Evolutionary conservation across 2,113 vertebrate genomes (phyloP), one percentile per base, ranked within the genome.

Genomic region (Labeo catla): DNA sequence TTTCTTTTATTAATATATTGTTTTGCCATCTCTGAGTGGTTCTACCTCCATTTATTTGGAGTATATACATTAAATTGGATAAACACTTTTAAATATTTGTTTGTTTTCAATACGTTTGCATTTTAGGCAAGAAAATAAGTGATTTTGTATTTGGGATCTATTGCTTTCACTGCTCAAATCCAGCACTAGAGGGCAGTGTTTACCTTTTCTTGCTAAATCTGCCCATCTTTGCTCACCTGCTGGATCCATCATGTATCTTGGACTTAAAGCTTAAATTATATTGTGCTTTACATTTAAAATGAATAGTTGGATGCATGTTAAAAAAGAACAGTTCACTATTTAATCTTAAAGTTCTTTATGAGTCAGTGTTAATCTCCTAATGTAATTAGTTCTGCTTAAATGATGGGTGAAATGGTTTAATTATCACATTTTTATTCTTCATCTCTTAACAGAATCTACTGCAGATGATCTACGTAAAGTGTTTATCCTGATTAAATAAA

Each of bases 401-500:
- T 72, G 36, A 10, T 10, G 16, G 8, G 8, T 45, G 19, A 19
- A 70, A 45, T 15, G 19, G 0, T 36, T 6, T 10, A 39, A 9
- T 43, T 10, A 70, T 10, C 1, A 43, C 8, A 36, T 34, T 54
- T 21, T 39, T 78, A 54, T 39, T 82, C 19, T 85, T 50, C 59
- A 47, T 83, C 34, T 83, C 66, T 63, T 15, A 77, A 68, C 81
- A 80, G 65, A 87, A 47, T 76, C 28, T 16, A n/a, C 66, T 82
- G 34, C 83, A n/a, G 66, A 87, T 87, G 78, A 90, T 65, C 54
- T 50, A 23, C 57, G 59, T 79, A 50, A 28, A 12, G 39, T 50
- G 8, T 76, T 89, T 73, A 66, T 81, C 82, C 66, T 70, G 28
- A 76, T 86, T 74, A 83, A 66, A 59, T 81, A 66, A 84, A 89